phyloP scores from a whole-genome alignment of 2,888 invertebrate species.

The Tinea trinotella region DNA sequence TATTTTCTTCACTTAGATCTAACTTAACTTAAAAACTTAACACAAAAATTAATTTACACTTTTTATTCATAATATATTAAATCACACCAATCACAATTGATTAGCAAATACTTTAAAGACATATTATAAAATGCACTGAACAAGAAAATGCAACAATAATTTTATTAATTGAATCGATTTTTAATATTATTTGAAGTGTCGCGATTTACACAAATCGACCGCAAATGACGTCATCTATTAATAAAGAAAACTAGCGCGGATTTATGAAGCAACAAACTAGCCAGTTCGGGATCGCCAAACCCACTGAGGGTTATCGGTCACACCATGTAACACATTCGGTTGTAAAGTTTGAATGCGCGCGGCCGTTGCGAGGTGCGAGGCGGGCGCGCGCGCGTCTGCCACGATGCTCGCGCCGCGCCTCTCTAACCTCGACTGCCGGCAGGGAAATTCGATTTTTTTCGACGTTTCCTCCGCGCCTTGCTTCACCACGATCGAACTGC shows the following conservation, averaged over 20 bases:
- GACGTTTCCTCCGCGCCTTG: conserved; percentile 71
- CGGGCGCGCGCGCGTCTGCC: conserved; percentile 57
- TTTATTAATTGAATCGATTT: not conserved
- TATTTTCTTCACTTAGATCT: too few species aligned
- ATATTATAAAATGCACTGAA: conserved; percentile 5
- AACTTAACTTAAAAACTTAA: too few species aligned
- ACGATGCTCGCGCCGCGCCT: conserved; percentile 59
- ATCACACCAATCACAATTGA: too few species aligned
- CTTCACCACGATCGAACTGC: conserved; percentile 65
- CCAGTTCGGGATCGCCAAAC: conserved; percentile 47
- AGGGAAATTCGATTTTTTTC: conserved; percentile 66
- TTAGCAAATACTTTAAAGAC: too few species aligned
- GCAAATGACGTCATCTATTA: conserved; percentile 65
- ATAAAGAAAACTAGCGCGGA: conserved; percentile 38
- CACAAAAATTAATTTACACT: too few species aligned
- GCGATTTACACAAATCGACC: conserved; percentile 31
- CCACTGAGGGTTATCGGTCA: conserved; percentile 28
- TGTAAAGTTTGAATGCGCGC: conserved; percentile 28
- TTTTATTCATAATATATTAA: too few species aligned
- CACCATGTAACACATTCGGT: conserved; percentile 5
- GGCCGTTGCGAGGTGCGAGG: conserved; percentile 35
- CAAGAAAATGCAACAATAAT: conserved; percentile 10
- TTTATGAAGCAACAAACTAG: conserved; percentile 52
- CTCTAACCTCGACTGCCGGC: conserved; percentile 66
- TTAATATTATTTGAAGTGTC: not conserved